Base-by-base conservation (phyloP, 2,888 invertebrate genomes). In the Laothoe populi region DNA sequence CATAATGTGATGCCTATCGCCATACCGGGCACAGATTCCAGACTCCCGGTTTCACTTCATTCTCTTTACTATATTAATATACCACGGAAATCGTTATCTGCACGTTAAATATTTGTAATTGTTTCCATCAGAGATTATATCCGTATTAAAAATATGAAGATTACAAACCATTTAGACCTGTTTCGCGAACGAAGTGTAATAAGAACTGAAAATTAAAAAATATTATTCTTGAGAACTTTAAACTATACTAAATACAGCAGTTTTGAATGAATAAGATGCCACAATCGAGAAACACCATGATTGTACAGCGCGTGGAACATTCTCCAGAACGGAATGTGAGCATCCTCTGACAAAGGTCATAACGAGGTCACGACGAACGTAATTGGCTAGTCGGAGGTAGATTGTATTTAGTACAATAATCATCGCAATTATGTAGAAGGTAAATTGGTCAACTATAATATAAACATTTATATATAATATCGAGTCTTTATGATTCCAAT, bases 341-440 rank as follows among this genome's bases (percentile, higher is more conserved):
- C 87, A 90, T 89, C 89, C 86, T 88, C 84, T 63, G 65, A 71
- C 71, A 89, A 90, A 90, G 89, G 88, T 88, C 84, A 82, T 57
- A 23, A 65, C 86, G 88, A 90, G 89, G 90, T 86, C 84, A 74
- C 65, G 62, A 59, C 70, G 74, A 77, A 75, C 74, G 72, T 76
- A 73, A 70, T 69, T n/a, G 13, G 38, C 38, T 38, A 72, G 69
- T 73, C 74, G 70, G 71, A 77, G 71, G 73, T 73, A 78, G 70
- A 68, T 69, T 71, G 72, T 68, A 71, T 66, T 70, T 69, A 70
- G 69, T 67, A 81, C 79, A 82, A 82, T 81, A 79, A 75, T 10
- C 72, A 78, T 78, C 75, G 79, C 79, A 83, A 83, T 84, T 83
- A 81, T 74, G 69, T 76, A 76, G 82, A 84, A 85, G 81, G 85